phyloP scores from a whole-genome alignment of 2,113 vertebrate genomes.

The Corvus hawaiiensis region DNA sequence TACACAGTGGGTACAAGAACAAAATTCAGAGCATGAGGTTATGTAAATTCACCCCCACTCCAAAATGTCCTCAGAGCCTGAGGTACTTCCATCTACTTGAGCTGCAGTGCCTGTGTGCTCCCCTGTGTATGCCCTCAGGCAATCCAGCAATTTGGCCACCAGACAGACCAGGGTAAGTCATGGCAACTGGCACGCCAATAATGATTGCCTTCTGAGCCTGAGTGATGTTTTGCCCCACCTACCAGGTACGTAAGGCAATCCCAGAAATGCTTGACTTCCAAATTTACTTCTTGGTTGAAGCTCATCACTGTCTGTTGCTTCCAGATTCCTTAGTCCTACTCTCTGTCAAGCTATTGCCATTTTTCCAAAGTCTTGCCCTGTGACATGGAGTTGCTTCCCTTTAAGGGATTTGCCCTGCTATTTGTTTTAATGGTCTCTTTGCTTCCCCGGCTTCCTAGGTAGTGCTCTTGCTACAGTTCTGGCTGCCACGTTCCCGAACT shows the following conservation, averaged over 20 bases:
- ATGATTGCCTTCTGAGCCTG: background rate
- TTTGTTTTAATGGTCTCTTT: background rate
- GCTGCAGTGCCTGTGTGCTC: background rate
- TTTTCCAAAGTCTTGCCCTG: background rate
- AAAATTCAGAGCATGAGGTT: background rate
- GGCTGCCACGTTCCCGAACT: background rate
- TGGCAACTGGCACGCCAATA: background rate
- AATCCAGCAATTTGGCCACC: rapidly evolving
- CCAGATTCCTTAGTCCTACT: background rate
- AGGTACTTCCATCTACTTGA: background rate
- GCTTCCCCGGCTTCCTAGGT: background rate
- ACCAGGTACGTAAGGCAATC: background rate
- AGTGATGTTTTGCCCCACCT: background rate
- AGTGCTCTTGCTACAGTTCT: background rate
- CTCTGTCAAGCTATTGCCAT: background rate
- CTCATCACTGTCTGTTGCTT: background rate
- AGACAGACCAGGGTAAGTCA: background rate
- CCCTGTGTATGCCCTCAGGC: background rate
- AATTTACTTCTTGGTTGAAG: background rate
- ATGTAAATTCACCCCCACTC: background rate
- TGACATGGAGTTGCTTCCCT: background rate
- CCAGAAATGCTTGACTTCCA: background rate
- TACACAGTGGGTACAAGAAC: background rate
- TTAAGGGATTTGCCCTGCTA: background rate
- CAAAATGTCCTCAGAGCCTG: background rate